A percentile compares a stretch with the other conserved stretches of the same genome.
phyloP scores from a whole-genome alignment of 37 sponge, comb jelly and placozoan species.

The Hexactinellida sp. region DNA sequence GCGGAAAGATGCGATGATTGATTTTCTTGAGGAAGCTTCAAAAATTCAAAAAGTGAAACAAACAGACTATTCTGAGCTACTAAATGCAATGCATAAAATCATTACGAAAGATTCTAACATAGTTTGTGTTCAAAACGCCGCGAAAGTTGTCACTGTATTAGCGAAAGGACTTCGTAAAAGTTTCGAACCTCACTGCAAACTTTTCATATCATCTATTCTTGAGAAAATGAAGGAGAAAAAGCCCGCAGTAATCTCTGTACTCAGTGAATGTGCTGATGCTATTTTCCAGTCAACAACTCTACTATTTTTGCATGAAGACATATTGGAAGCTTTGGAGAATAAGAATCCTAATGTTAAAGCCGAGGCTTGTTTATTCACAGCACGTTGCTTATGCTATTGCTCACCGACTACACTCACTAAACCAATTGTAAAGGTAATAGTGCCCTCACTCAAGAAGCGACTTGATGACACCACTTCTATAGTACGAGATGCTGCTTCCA shows the following conservation, averaged over 20 bases:
- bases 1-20: constrained; percentile 72
- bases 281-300: constrained; percentile 49
- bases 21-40: constrained; percentile 40
- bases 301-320: constrained; percentile 55
- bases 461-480: constrained; percentile 68
- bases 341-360: constrained; percentile 83
- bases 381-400: constrained; percentile 62
- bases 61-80: constrained; percentile 59
- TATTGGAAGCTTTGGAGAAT: constrained; percentile 41
- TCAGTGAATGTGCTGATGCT: constrained; percentile 75
- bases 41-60: constrained; percentile 47
- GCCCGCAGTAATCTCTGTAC: constrained; percentile 56
- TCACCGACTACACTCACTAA: constrained; percentile 67
- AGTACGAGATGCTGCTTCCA: constrained; percentile 69
- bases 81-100: constrained; percentile 59
- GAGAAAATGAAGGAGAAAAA: constrained; percentile 96
- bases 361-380: constrained; percentile 60
- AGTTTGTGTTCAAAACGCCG: constrained; percentile 69
- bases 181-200: constrained; percentile 27
- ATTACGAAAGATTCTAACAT: constrained; percentile 90
- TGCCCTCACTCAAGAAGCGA: constrained; percentile 42
- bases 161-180: constrained; percentile 68
- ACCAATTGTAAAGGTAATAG: constrained; percentile 53
- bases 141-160: constrained; percentile 54
- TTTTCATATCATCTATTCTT: constrained; percentile 42